Base-by-base conservation (phyloP, 92 coral and sea anemone species). In the Actinernus sp. region DNA sequence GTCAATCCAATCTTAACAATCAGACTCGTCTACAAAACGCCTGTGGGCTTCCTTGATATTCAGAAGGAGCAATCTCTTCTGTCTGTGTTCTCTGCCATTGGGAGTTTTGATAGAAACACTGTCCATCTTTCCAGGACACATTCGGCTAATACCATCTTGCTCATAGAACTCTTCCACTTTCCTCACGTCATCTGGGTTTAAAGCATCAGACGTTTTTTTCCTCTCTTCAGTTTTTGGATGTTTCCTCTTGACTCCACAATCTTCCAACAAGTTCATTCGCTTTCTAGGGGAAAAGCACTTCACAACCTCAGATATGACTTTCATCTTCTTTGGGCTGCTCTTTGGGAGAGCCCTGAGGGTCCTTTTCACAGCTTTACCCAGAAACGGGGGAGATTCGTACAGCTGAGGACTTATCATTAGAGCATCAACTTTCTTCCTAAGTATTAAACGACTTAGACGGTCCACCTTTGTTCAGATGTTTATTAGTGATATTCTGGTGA, bases 121-220 rank as follows among this genome's bases (percentile, higher is more conserved):
- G 54, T 84, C 80, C 58, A 54, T 83, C 49, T 61, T 83, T 24
- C 84, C 75, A 19, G 90, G 90, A 18, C 59, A 76, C 28, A 70
- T 77, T 39, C 85, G 45, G 44, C 80, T 76, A 18, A 84, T 84
- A 53, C 73, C 76, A 68, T 70, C 80, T 60, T 69, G 49, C 21
- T 38, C 53, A 22, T 46, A 75, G 57, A 83, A 83, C 18, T 75
- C 78, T 43, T 83, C 74, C 21, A 74, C 77, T 66, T 48, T 13
- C 23, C 50, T 60, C 54, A 33, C 28, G 21, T 74, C 62, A 64
- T 82, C 74, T 74, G 69, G 28, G 28, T 32, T 63, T 36, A 62
- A 40, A 27, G 78, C 67, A 56, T 70, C 78, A 44, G 29, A 23
- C 41, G 66, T 70, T 20, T 44, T 29, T 57, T 70, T 70, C 30